Evolutionary conservation across 2,113 vertebrate species (phyloP), one percentile per base, ranked within the genome.

Genomic region (Coreoperca whiteheadi): DNA sequence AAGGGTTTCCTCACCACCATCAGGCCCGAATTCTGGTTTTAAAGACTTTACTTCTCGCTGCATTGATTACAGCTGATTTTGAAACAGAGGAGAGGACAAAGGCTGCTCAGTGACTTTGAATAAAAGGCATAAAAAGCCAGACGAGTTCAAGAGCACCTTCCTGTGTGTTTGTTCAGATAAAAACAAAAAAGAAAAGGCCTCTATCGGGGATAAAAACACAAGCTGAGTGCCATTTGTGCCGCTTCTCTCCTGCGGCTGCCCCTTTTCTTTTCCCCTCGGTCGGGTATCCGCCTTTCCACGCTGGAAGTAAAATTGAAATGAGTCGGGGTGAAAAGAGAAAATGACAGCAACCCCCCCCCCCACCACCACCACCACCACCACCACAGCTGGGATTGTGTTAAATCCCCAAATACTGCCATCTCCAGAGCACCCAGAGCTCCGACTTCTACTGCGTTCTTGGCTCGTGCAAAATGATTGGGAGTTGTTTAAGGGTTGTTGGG

Each of bases 291-390:
- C 60, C 77, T 69, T 3, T 79, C 77, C n/a, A 3, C 5, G 72
- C 83, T 80, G 65, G 77, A 65, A 25, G 59, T 65, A 2, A 81
- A 71, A 71, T 15, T 76, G 71, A 81, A 81, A 43, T 18, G 43
- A 81, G 57, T 23, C 28, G 59, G 30, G 41, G 50, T 63, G 63
- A 68, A 61, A 68, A 61, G 30, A 69, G 43, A 63, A 70, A 74
- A 54, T 46, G 76, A 50, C 76, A 46, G 34, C 34, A 41, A 2
- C 74, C 53, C 67, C n/a, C n/a, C n/a, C n/a, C n/a, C n/a, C n/a
- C n/a, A n/a, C n/a, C n/a, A n/a, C n/a, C n/a, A n/a, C n/a, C n/a
- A n/a, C n/a, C n/a, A n/a, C n/a, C n/a, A n/a, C 32, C 14, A 4
- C 51, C 8, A 4, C 75, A 77, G 64, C 75, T 57, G 72, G 28